Evolutionary conservation across 30 jellyfish, hydroid and myxozoan species (phyloP), one percentile per base, ranked within the genome.

Genomic region (Chrysaora quinquecirrha): DNA sequence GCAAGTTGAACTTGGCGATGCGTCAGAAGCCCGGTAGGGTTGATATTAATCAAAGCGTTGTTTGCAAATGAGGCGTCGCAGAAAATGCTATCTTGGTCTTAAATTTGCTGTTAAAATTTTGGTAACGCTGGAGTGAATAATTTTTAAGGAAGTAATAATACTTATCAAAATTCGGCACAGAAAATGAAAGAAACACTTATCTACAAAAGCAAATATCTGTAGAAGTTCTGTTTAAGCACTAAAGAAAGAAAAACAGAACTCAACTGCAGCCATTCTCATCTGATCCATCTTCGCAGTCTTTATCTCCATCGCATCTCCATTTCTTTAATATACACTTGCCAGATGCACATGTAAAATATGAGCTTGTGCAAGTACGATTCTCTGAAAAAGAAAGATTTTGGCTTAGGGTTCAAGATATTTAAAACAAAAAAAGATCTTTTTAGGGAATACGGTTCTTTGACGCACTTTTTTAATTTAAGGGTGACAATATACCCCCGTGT

Each of bases 221-320:
- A n/a, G n/a, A n/a, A n/a, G n/a, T n/a, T n/a, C n/a, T n/a, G n/a
- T n/a, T n/a, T n/a, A n/a, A n/a, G n/a, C n/a, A n/a, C n/a, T n/a
- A n/a, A n/a, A n/a, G n/a, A 19, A 52, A 52, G 12, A 52, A 52
- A 20, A 4, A 38, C 54, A 10, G 19, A 52, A 52, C 68, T 52
- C 19, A 38, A 85, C 95, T 62, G 80, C 95, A 85, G 21, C 73
- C 87, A 23, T 18, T 48, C 50, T 92, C 98, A 86, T 92, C 98
- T 3, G 97, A 78, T 0, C 35, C 82, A 56, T 92, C 98, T 68
- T 73, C 93, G 70, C 98, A 92, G 47, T 92, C 98, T 47, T 71
- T 68, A 56, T 80, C 83, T 24, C 97, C 97, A 80, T 92, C 98
- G 72, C 98, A 92, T n/a, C n/a, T 24, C 92, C 90, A 75, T 27